Evolutionary conservation across 2,888 invertebrate species (phyloP).

Genomic region (Octonoba sinensis): DNA sequence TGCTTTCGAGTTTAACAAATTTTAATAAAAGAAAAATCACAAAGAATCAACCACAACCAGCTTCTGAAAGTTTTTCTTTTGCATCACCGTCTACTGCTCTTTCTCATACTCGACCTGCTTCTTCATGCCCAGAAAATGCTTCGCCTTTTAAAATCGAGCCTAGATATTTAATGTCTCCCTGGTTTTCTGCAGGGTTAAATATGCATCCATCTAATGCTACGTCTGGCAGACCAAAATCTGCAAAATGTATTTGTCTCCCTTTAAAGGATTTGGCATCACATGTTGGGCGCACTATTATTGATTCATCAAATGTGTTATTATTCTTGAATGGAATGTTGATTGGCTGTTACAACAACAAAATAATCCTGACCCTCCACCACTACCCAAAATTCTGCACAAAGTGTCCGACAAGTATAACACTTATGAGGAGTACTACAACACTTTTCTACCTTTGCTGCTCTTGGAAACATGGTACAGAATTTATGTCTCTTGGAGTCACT

Average conservation of each 20-base stretch:
- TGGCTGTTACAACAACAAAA: constrained; percentile 65
- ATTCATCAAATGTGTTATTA: too few species aligned
- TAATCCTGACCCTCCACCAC: constrained; percentile 37
- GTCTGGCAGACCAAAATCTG: not conserved
- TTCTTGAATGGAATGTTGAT: constrained; percentile 65
- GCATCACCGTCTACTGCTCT: too few species aligned
- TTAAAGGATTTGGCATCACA: too few species aligned
- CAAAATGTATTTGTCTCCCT: too few species aligned
- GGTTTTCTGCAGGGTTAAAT: not conserved
- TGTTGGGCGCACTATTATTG: too few species aligned
- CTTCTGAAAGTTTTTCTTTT: too few species aligned
- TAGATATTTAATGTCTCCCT: not conserved
- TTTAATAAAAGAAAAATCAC: too few species aligned
- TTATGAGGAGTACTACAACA: constrained; percentile 50
- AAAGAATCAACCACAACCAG: too few species aligned
- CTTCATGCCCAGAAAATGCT: not conserved
- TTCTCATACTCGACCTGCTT: too few species aligned
- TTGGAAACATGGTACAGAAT: constrained; percentile 58
- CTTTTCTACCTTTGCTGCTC: constrained; percentile 48
- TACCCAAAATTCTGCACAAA: constrained; percentile 19
- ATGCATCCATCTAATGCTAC: not conserved
- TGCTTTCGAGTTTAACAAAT: too few species aligned
- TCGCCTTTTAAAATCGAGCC: not conserved
- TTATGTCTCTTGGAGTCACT: constrained; percentile 48
- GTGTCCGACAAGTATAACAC: constrained; percentile 18